Conservation (phyloP, 2,888 invertebrate species). For the Eretmocerus hayati region DNA sequence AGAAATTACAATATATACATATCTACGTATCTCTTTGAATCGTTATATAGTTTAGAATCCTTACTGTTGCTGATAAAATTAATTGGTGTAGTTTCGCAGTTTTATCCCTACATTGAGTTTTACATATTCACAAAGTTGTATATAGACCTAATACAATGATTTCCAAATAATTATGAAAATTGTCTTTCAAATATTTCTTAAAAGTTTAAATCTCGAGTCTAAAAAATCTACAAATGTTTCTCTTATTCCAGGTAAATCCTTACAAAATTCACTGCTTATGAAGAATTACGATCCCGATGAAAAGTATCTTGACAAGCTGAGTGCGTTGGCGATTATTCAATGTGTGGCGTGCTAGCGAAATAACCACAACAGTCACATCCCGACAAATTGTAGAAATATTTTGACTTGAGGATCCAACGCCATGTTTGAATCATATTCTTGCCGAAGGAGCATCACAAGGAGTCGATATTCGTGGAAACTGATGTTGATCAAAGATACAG, state of each 20-base stretch:
- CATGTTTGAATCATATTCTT: no score
- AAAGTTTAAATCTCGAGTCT: constrained; percentile 5
- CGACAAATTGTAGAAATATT: no score
- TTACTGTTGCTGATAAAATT: no score
- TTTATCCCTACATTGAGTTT: constrained; percentile 8
- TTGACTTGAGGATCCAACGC: no score
- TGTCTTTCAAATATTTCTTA: neutral
- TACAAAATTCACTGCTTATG: constrained; percentile 6
- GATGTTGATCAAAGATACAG: no score
- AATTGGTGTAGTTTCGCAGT: constrained; percentile 4
- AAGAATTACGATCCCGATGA: neutral
- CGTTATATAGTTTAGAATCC: constrained; percentile 5
- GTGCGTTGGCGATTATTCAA: neutral
- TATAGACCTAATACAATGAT: constrained; percentile 7
- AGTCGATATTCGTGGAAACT: no score
- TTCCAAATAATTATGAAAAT: constrained; percentile 11
- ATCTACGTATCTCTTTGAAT: constrained; percentile 3
- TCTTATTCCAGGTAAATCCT: neutral
- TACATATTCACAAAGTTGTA: constrained; percentile 20
- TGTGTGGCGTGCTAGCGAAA: neutral
- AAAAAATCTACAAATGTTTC: constrained; percentile 8
- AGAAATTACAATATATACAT: constrained; percentile 22
- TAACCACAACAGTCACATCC: no score
- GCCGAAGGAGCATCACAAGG: no score
- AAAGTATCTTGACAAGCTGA: neutral